Percentiles rank a stretch among this genome's conserved stretches.
These are phyloP conservation scores for Cephus rjabovi DNA, from an alignment of 2,888 invertebrate genomes.

Conservation along the genomic window DNA sequence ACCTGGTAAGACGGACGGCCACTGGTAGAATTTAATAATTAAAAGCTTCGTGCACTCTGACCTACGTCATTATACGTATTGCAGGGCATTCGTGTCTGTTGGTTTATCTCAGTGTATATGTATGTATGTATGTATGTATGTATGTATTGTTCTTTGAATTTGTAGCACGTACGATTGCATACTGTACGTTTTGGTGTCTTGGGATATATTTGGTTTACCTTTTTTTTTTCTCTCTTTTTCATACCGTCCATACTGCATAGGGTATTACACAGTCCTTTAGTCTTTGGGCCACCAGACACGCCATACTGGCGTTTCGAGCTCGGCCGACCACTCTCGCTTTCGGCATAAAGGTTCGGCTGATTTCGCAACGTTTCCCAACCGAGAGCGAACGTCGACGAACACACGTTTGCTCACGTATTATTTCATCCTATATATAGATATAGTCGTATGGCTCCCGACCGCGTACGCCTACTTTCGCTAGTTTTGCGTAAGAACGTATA, in stretches of 20 bases:
- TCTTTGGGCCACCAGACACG: not conserved
- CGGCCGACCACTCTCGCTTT: slow-evolving; percentile 32
- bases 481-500: slow-evolving; percentile 62
- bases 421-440: slow-evolving; percentile 43
- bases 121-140: not conserved
- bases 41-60: not conserved
- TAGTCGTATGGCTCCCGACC: slow-evolving; percentile 20
- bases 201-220: not conserved
- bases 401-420: slow-evolving; percentile 40
- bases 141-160: not conserved
- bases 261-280: not conserved
- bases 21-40: not conserved
- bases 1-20: not conserved
- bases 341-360: slow-evolving; percentile 31
- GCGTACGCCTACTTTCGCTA: slow-evolving; percentile 60
- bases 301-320: not conserved
- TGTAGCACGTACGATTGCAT: not conserved
- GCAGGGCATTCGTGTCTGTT: not conserved
- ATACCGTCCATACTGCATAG: not conserved
- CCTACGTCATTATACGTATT: not conserved
- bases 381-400: slow-evolving; percentile 23
- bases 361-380: slow-evolving; percentile 59
- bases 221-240: not conserved
- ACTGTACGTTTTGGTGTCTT: not conserved
- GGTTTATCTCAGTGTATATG: not conserved